Evolutionary conservation across 2,888 invertebrate genomes (phyloP).

Genomic region (Ariolimax columbianus): DNA sequence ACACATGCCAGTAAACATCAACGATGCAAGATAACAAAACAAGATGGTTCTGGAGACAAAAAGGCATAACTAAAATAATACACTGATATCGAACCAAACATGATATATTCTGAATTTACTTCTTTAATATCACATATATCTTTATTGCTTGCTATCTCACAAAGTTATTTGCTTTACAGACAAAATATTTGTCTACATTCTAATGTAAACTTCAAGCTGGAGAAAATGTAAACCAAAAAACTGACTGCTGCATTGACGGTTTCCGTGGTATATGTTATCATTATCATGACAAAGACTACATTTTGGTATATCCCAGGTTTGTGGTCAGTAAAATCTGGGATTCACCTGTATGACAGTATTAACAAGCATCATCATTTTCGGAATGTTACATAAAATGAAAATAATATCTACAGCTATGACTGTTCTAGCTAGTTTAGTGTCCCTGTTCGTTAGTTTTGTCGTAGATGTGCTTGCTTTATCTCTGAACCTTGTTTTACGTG

Average conservation of each 20-base stretch:
- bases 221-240: slow-evolving; percentile 2
- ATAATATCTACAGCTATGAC: not conserved
- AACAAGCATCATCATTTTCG: not conserved
- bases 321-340: not conserved
- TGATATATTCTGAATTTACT: too few species aligned
- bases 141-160: too few species aligned
- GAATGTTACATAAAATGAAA: slow-evolving; percentile 2
- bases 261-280: not conserved
- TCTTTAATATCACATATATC: too few species aligned
- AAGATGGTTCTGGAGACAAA: too few species aligned
- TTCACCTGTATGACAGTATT: not conserved
- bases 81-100: too few species aligned
- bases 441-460: not conserved
- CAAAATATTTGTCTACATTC: not conserved
- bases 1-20: too few species aligned
- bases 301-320: not conserved
- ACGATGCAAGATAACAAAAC: too few species aligned
- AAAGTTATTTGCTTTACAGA: too few species aligned
- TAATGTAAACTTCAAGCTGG: not conserved
- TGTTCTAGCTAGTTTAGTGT: not conserved
- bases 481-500: not conserved
- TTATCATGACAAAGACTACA: not conserved
- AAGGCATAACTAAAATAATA: too few species aligned
- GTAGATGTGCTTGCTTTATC: not conserved
- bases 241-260: not conserved